These are phyloP conservation scores for Streblospio benedicti DNA, from an alignment of 1,140 invertebrate species.

Conservation along the genomic window DNA sequence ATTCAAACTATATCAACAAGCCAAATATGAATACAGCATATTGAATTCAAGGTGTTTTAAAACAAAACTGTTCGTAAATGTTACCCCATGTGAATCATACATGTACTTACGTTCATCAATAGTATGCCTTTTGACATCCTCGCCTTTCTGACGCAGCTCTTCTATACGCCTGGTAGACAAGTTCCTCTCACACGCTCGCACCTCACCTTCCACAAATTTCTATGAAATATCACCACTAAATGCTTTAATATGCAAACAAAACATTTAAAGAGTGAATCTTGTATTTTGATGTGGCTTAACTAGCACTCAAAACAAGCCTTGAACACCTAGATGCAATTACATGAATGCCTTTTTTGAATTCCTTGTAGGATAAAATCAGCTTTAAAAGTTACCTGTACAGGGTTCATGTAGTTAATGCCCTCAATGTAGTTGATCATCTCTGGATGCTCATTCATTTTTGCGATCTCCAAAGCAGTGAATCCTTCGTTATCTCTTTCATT, in stretches of 20 bases:
- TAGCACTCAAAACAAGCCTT: too few relatives aligned
- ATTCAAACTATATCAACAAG: too few relatives aligned
- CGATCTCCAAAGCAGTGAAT: neutral
- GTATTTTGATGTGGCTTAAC: too few relatives aligned
- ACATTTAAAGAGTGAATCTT: neutral
- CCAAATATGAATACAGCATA: too few relatives aligned
- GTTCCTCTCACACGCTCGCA: neutral
- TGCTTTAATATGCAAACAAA: neutral
- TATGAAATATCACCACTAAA: neutral
- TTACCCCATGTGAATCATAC: too few relatives aligned
- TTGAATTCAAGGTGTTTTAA: too few relatives aligned
- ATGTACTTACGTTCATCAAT: conserved; percentile 1
- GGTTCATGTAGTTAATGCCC: neutral
- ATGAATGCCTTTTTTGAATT: too few relatives aligned
- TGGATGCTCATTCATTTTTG: neutral
- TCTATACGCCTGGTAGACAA: neutral
- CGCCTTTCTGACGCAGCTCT: neutral
- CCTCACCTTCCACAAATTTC: neutral
- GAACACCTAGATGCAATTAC: too few relatives aligned
- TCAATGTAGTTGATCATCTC: neutral
- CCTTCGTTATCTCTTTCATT: too few relatives aligned
- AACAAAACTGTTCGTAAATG: too few relatives aligned
- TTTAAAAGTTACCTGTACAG: neutral
- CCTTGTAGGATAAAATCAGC: too few relatives aligned
- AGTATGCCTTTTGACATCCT: neutral